Evolutionary conservation across 1,140 invertebrate genomes (phyloP), one percentile per base, ranked within the genome.

Genomic region (Drosophila serrata): DNA sequence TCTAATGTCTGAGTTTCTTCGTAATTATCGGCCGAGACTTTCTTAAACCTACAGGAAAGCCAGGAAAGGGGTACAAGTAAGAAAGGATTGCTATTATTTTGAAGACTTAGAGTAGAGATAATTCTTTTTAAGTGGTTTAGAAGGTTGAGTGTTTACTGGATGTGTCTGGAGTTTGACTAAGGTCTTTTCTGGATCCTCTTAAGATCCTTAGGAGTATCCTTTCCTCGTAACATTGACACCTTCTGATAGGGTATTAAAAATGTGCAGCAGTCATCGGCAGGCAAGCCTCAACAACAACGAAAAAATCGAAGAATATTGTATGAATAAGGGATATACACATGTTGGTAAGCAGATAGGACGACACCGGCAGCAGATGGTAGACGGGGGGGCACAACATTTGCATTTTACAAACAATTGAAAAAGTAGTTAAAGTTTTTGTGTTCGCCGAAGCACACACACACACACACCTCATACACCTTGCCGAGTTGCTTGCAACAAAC

Each of bases 401-500:
- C 85, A 88, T 88, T 90, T 90, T 90, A 84, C 85, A 90, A 90
- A 90, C 85, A 90, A 90, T 90, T 84, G 85, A 90, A 90, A 90
- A 90, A 90, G 81, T 90, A 90, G 85, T 90, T 90, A 90, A 90
- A 85, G 74, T 90, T 90, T 90, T 90, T 86, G 75, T 85, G 43
- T 75, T 79, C 69, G 78, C 78, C 78, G 79, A 79, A 75, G 77
- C 80, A 46, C 43, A 46, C 13, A 45, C 19, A 85, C 77, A 46
- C 81, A 67, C 65, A 70, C 53, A n/a, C n/a, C n/a, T n/a, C n/a
- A n/a, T n/a, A n/a, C n/a, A 24, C 24, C 65, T 42, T 59, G 61
- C 45, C 53, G 46, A 43, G 56, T 39, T 46, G 60, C 64, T 67
- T 82, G 82, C 63, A 61, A 49, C 46, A 78, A 78, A 75, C 60